Base-by-base conservation (phyloP, 2,888 invertebrate species). In the Allacma fusca region DNA sequence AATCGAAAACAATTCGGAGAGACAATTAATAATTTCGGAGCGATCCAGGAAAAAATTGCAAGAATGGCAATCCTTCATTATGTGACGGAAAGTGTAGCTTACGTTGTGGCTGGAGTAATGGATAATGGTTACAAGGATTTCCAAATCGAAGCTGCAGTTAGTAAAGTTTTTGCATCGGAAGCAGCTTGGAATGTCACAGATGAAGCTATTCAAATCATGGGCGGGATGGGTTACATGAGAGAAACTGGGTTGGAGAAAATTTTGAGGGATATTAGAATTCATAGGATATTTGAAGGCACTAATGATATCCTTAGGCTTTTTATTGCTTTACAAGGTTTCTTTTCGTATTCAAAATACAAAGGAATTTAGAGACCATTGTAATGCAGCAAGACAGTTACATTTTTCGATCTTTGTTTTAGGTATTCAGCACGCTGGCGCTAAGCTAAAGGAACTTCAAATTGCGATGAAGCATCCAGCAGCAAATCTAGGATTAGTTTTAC, bases 281-380 rank as follows among this genome's bases (percentile, higher is more conserved):
- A 99, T 90, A 90, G 98, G 86, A 99, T 99, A 86, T 99, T 99
- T 88, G 99, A 99, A 88, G 99, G 99, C 85, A 96, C 98, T 84
- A 99, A 99, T 87, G 99, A 99, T 86, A 97, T 99, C 87, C 90
- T 99, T 82, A 89, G 98, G 44, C 89, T 99, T 70, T 98, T 99
- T 88, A 93, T 99, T 72, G 96, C 97, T n/a, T 90, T 99, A 21
- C 98, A 97, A 44, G 97, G 96, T 88, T 12, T n/a, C 7, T 7
- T 23, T 59, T 13, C n/a, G 23, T 59, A n/a, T n/a, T n/a, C n/a
- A n/a, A n/a, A n/a, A n/a, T n/a, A n/a, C n/a, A n/a, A n/a, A n/a
- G n/a, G n/a, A n/a, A n/a, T n/a, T n/a, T n/a, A n/a, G n/a, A n/a
- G n/a, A n/a, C n/a, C n/a, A n/a, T n/a, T n/a, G n/a, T n/a, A n/a